Conservation (phyloP, 2,113 vertebrate species). For the Pterophyllum scalare region DNA sequence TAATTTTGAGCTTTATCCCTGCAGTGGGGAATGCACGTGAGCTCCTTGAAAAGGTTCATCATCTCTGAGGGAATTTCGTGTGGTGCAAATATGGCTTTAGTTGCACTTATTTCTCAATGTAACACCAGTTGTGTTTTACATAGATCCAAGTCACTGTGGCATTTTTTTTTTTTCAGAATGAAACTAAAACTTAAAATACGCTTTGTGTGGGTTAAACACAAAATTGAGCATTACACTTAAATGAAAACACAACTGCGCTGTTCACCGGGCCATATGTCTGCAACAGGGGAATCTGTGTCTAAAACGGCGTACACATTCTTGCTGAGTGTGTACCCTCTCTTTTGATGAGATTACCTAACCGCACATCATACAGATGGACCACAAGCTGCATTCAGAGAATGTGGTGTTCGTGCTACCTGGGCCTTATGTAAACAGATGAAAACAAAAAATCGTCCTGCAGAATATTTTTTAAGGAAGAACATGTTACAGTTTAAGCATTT, state of each 20-base stretch:
- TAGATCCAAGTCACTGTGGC: background rate
- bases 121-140: background rate
- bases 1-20: too few species aligned
- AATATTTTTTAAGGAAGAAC: background rate
- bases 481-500: background rate
- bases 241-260: background rate
- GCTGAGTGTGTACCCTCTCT: slow-evolving; percentile 39
- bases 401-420: slow-evolving; percentile 10
- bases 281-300: background rate
- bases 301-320: slow-evolving; percentile 16
- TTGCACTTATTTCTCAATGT: background rate
- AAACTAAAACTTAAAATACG: background rate
- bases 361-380: slow-evolving; percentile 43
- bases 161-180: background rate
- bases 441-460: background rate
- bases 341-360: slow-evolving; percentile 41
- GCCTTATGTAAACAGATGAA: background rate
- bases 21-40: too few species aligned
- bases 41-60: background rate
- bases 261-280: background rate
- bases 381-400: slow-evolving; percentile 33
- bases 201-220: background rate
- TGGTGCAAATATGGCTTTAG: too few species aligned
- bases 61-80: background rate
- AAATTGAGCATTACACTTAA: background rate